Percentiles rank a stretch among this genome's conserved stretches.
Evolutionary conservation across 2,113 vertebrate species (phyloP).

Genomic region (Megalops atlanticus): DNA sequence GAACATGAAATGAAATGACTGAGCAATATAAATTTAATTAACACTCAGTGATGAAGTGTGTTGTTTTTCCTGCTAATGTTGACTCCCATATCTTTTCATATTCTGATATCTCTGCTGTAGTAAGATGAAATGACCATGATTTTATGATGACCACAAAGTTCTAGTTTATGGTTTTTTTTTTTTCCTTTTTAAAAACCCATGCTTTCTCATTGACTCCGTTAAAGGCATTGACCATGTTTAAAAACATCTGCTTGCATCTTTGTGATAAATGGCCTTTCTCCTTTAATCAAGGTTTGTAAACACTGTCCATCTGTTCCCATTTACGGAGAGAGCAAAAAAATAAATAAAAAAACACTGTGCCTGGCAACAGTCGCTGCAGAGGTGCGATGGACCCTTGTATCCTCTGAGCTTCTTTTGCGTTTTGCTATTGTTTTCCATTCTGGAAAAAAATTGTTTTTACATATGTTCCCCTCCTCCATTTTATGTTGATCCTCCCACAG

Average conservation of each 20-base stretch:
- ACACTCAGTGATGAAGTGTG: background rate
- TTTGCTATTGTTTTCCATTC: background rate
- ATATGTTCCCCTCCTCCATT: background rate
- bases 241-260: background rate
- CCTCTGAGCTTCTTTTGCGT: background rate
- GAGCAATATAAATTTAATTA: background rate
- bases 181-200: slow-evolving; percentile 3
- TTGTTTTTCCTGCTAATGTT: no score
- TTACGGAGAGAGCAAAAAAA: slow-evolving; percentile 14
- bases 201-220: background rate
- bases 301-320: slow-evolving; percentile 36
- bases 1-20: no score
- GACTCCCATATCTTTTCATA: no score
- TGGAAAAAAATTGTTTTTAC: background rate
- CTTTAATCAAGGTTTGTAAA: slow-evolving; percentile 21
- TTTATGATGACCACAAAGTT: no score
- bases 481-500: background rate
- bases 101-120: no score
- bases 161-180: background rate
- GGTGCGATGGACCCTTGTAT: background rate
- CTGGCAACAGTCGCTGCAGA: slow-evolving; percentile 1
- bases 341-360: background rate
- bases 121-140: no score
- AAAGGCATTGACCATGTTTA: background rate
- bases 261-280: background rate